Base-by-base conservation (phyloP, 2,797 vertebrate species). In the Oreochromis mossambicus region DNA sequence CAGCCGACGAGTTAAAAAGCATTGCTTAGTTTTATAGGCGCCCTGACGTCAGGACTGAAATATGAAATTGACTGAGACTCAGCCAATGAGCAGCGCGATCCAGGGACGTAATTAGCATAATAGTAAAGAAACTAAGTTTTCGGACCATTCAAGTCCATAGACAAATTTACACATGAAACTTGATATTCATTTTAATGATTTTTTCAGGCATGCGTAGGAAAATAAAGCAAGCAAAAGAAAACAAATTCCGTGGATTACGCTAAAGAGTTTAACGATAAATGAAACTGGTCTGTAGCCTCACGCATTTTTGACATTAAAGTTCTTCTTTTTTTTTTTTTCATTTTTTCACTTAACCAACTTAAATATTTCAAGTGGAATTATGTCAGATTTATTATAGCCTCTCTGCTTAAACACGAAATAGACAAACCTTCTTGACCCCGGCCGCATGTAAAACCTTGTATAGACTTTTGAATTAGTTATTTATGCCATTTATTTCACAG, bases 1-100 rank as follows among this genome's bases (percentile, higher is more conserved):
- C 97, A 96, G 96, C 96, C 96, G 96, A 97, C 97, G 97, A 97
- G 97, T 98, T 98, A 97, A 98, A 98, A 98, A 97, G 97, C 97
- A 97, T 97, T 97, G 97, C 98, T 94, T 97, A 97, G 96, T 98
- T 99, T 99, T 98, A 99, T 98, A 98, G 97, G 95, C 92, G 95
- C 90, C 89, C 95, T 98, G 98, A 99, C 98, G 98, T 99, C 98
- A 97, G 90, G 86, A 83, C 92, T 95, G 95, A 96, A 97, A 97
- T 96, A 96, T 97, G 96, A 97, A 97, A 97, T 97, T 94, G 97
- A 96, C 97, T 94, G 92, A 92, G 95, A 96, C 94, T 92, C 93
- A 96, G 89, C 98, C 98, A 99, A 99, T 99, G 93, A 95, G 95
- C 92, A 88, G 88, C 88, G 77, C 87, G 90, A 92, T 87, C 93